phyloP scores from a whole-genome alignment of 2,113 vertebrate genomes.

The Elgaria multicarinata region DNA sequence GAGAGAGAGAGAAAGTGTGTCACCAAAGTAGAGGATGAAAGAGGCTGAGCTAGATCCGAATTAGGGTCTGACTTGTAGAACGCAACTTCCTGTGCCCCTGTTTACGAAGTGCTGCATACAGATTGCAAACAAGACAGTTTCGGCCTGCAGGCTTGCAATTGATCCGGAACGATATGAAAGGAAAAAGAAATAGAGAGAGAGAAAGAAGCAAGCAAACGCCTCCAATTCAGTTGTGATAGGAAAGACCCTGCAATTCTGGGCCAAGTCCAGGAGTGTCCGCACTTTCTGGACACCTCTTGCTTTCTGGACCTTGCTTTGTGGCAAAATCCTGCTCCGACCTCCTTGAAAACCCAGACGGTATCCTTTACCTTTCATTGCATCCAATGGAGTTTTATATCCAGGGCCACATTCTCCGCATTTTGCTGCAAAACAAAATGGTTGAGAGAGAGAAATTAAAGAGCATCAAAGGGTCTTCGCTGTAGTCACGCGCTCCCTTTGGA shows the following conservation, averaged over 20 bases:
- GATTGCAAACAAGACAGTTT: not conserved
- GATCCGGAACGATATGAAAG: not conserved
- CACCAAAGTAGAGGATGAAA: too few relatives aligned
- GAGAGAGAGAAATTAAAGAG: not conserved
- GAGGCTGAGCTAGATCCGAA: too few relatives aligned
- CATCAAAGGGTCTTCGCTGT: not conserved
- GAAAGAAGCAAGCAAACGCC: too few relatives aligned
- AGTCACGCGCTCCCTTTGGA: not conserved
- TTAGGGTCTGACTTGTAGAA: too few relatives aligned
- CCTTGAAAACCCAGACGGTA: accelerated
- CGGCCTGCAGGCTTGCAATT: not conserved
- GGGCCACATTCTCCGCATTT: constrained; percentile 86
- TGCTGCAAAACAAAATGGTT: constrained; percentile 66
- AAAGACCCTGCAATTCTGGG: too few relatives aligned
- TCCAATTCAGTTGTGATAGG: too few relatives aligned
- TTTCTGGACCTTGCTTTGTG: too few relatives aligned
- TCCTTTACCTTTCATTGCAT: constrained; percentile 92
- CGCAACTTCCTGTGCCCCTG: not conserved
- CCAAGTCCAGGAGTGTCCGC: too few relatives aligned
- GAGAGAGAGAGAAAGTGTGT: too few relatives aligned
- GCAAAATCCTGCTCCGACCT: too few relatives aligned
- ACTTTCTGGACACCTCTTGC: too few relatives aligned
- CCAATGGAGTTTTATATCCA: constrained; percentile 85
- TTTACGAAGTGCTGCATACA: not conserved
- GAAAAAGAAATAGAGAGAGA: too few relatives aligned